Percentiles rank a stretch among this genome's conserved stretches.
These are phyloP conservation scores for Stenolophus ochropezus DNA, from an alignment of 2,888 invertebrate species.

Conservation along the genomic window DNA sequence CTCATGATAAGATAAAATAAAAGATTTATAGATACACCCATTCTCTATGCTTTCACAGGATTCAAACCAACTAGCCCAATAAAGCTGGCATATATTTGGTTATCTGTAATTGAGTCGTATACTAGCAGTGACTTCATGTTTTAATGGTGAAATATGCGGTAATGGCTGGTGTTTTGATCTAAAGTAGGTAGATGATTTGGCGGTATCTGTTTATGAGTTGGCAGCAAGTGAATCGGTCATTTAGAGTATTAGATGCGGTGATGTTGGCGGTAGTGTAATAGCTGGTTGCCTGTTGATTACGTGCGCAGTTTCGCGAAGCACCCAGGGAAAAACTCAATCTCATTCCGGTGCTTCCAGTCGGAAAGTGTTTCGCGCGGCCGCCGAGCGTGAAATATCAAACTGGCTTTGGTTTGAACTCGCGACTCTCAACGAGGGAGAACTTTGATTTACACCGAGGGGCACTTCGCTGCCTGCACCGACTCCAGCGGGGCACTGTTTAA, in stretches of 20 bases:
- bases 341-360: constrained; percentile 50
- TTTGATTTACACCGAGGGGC: constrained; percentile 53
- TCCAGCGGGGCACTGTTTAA: background rate
- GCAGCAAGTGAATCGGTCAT: background rate
- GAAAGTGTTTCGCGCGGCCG: constrained; percentile 55
- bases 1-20: too few relatives aligned
- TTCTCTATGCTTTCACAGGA: too few relatives aligned
- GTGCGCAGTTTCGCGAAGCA: constrained; percentile 47
- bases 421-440: background rate
- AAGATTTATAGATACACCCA: too few relatives aligned
- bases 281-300: constrained; percentile 50
- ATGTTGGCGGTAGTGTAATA: background rate
- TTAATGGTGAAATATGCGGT: too few relatives aligned
- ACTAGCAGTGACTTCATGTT: too few relatives aligned
- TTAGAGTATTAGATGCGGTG: background rate
- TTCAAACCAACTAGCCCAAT: too few relatives aligned
- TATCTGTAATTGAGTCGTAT: too few relatives aligned
- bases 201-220: background rate
- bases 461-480: constrained; percentile 20
- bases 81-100: too few relatives aligned
- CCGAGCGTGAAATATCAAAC: constrained; percentile 54
- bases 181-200: too few relatives aligned
- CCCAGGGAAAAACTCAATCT: constrained; percentile 55
- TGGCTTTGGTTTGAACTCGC: constrained; percentile 53
- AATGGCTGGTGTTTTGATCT: too few relatives aligned